Base-by-base conservation (phyloP, 2,113 vertebrate species). In the Steatornis caripensis region DNA sequence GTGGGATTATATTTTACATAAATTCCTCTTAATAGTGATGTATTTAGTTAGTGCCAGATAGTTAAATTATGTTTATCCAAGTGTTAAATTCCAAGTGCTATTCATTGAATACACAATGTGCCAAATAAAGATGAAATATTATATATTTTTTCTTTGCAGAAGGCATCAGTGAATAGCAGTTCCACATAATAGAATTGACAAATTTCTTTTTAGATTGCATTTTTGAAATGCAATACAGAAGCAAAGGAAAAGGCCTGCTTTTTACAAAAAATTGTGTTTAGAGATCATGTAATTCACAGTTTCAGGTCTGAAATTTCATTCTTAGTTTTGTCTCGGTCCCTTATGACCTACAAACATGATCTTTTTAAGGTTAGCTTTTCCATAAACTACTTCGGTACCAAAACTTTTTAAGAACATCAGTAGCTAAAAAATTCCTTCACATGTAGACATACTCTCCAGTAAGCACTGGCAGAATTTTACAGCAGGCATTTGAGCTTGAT, bases 61-160 rank as follows among this genome's bases (percentile, higher is more conserved):
- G 90, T 95, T 94, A 95, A 93, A 85, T 74, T 21, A 71, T 96
- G 77, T 94, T 96, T 95, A 94, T 95, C 66, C 90, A 84, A 89
- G 70, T 94, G 78, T 86, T 95, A 96, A 93, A 95, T 96, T 95
- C 34, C 68, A 89, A 81, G n/a, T 85, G 64, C 66, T 94, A 82
- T 93, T 96, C 75, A 72, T 65, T 92, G 80, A 89, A 96, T 95
- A 94, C 68, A 93, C 74, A 95, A 37, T 80, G 53, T 88, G 78
- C 76, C 89, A 90, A 92, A 94, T 95, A 93, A 93, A 82, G 91
- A 90, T 93, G 81, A 95, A 84, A 57, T 61, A 39, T 88, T 89
- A 41, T 24, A 51, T 64, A 34, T 84, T 80, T 60, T 90, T 95
- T 64, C 74, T 79, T 90, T 10, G 6, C 27, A 8, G 51, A 94